phyloP scores from a whole-genome alignment of 2,888 invertebrate genomes.

The Eupithecia dodoneata region DNA sequence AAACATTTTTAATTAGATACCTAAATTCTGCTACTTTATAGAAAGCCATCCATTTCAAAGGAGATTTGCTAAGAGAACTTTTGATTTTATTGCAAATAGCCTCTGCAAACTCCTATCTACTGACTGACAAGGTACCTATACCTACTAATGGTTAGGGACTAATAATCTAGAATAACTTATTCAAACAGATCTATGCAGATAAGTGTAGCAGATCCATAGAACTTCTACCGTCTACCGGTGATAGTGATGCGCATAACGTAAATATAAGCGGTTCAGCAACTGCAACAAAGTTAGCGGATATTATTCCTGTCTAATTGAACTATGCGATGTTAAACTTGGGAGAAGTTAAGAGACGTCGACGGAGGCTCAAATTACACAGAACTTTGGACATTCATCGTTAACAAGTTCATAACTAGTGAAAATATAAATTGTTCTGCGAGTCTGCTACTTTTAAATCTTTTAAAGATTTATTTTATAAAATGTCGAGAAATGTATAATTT shows the following conservation, averaged over 20 bases:
- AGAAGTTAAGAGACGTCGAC: conserved; percentile 9
- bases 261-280: neutral
- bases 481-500: too few relatives aligned
- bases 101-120: too few relatives aligned
- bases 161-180: neutral
- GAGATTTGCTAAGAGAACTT: too few relatives aligned
- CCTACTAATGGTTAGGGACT: too few relatives aligned
- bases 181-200: neutral
- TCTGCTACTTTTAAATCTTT: too few relatives aligned
- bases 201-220: neutral
- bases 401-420: too few relatives aligned
- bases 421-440: too few relatives aligned
- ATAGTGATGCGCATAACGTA: neutral
- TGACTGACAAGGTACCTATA: too few relatives aligned
- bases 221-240: too few relatives aligned
- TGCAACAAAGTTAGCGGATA: conserved; percentile 1
- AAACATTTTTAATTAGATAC: too few relatives aligned
- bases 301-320: conserved; percentile 11
- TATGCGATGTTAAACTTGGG: conserved; percentile 12
- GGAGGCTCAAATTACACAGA: conserved; percentile 17
- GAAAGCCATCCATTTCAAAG: neutral
- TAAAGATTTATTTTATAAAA: too few relatives aligned
- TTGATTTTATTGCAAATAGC: neutral
- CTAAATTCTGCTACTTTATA: neutral
- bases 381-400: conserved; percentile 2